Base-by-base conservation (phyloP, 2,888 invertebrate species). In the Sesamia inferens region DNA sequence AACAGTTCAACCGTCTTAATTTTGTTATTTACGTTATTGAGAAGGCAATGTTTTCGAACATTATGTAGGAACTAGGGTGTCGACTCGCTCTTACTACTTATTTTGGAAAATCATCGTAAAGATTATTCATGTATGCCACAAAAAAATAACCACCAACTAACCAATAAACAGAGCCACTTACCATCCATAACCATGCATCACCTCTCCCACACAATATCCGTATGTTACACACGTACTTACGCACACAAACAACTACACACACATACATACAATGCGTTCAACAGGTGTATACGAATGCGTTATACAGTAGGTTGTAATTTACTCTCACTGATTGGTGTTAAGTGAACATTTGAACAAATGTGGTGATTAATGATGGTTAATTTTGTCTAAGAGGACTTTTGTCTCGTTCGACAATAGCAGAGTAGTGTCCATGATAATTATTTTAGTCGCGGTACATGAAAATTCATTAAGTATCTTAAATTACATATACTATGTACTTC, bases 231-330 rank as follows among this genome's bases (percentile, higher is more conserved):
- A 84, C 82, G 73, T 71, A 58, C 75, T 42, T 78, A 69, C n/a
- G n/a, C 68, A 67, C 54, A 51, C 16, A 39, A 5, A 1, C n/a
- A 59, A 72, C 73, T n/a, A n/a, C 62, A 69, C 80, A 70, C 82
- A 80, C 78, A n/a, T 90, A 84, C 87, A 87, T 85, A 81, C 79
- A 19, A 19, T 65, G 68, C 39, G 31, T 79, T 85, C 89, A 87
- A 92, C 92, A 92, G 92, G 92, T 92, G 91, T 90, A 90, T 85
- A 81, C 74, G 62, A 72, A 64, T 58, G 44, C 55, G 16, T 67
- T 65, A 55, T 81, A 87, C 76, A 83, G 86, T 5, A 0, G 19
- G 86, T 77, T 81, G 65, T 57, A 61, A 48, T 71, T 71, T 73
- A 39, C 10, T 19, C 11, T 19, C n/a, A 13, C 19, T 19, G 22